phyloP scores from a whole-genome alignment of 2,888 invertebrate genomes.

The Odontomyia ornata region DNA sequence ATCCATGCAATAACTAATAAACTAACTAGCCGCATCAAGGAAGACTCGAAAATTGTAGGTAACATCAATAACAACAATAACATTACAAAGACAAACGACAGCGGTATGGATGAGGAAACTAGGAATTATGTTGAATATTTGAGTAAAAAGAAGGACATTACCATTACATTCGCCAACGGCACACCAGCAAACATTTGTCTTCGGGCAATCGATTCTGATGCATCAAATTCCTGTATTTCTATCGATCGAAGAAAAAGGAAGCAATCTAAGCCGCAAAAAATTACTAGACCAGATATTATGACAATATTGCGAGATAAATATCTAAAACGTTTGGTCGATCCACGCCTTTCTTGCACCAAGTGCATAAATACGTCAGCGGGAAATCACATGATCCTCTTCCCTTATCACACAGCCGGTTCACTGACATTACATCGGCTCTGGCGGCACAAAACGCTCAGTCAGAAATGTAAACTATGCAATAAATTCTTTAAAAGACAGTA shows the following conservation, averaged over 20 bases:
- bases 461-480: slow-evolving; percentile 56
- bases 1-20: slow-evolving; percentile 12
- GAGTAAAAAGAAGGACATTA: slow-evolving; percentile 63
- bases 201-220: background rate
- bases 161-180: slow-evolving; percentile 57
- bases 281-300: slow-evolving; percentile 58
- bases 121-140: slow-evolving; percentile 63
- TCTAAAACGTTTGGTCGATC: slow-evolving; percentile 60
- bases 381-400: slow-evolving; percentile 58
- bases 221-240: background rate
- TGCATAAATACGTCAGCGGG: slow-evolving; percentile 52
- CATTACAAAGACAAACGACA: slow-evolving; percentile 38
- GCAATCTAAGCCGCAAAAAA: slow-evolving; percentile 66
- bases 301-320: slow-evolving; percentile 63
- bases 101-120: slow-evolving; percentile 57
- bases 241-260: slow-evolving; percentile 64
- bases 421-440: slow-evolving; percentile 66
- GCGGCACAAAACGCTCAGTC: slow-evolving; percentile 61
- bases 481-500: slow-evolving; percentile 57
- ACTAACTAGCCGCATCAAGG: background rate
- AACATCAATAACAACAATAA: slow-evolving; percentile 49
- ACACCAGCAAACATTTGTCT: background rate
- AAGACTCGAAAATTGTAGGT: background rate
- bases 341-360: slow-evolving; percentile 60
- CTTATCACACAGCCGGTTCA: slow-evolving; percentile 65